Conservation (phyloP, 2,888 invertebrate genomes). For the Agrochola lota region DNA sequence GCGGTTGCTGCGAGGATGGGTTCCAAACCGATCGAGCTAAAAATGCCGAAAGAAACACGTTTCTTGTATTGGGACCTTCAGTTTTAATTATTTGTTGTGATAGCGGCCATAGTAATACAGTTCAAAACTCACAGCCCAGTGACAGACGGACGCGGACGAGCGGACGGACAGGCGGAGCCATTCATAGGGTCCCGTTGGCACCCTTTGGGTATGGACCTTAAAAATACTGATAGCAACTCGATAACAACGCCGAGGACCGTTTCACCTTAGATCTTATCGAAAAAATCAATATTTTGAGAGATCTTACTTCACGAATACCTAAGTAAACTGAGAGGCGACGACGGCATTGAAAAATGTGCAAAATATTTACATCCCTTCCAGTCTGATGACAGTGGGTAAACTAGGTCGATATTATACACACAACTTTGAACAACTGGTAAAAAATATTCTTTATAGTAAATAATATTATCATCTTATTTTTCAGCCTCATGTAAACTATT, state of each 20-base stretch:
- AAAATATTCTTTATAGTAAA: background rate
- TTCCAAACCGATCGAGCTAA: too few relatives aligned
- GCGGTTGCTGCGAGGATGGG: too few relatives aligned
- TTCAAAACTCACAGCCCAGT: too few relatives aligned
- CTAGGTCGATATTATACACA: background rate
- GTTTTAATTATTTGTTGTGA: too few relatives aligned
- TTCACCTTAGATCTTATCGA: constrained; percentile 13
- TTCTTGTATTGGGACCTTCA: too few relatives aligned
- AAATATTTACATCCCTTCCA: constrained; percentile 25
- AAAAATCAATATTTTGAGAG: constrained; percentile 33
- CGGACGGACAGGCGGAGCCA: too few relatives aligned
- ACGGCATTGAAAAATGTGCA: constrained; percentile 37
- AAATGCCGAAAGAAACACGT: too few relatives aligned
- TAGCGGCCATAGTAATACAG: too few relatives aligned
- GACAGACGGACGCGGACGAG: too few relatives aligned
- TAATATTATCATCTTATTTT: background rate
- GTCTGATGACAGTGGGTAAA: background rate
- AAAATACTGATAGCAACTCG: background rate
- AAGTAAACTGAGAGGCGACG: constrained; percentile 19
- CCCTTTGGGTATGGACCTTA: background rate
- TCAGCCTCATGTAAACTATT: background rate
- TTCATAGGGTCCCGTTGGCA: too few relatives aligned
- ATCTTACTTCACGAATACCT: constrained; percentile 7
- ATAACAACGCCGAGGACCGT: background rate
- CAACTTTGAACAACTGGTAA: background rate